A percentile compares a stretch with the other conserved stretches of the same genome.
Conservation (phyloP, 2,888 invertebrate species). For the Polyommatus icarus region DNA sequence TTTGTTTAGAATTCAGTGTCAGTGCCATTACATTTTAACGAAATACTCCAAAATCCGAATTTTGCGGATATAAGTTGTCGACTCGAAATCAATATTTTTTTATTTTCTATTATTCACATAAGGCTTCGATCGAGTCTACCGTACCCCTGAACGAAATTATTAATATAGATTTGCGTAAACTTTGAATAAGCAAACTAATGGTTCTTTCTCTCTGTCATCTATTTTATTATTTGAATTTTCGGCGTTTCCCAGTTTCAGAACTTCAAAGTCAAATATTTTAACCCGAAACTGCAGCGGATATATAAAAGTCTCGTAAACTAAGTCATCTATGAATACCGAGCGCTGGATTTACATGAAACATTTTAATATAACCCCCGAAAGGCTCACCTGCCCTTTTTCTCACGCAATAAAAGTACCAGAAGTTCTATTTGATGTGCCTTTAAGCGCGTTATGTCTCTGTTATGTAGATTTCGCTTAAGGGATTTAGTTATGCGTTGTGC, state of each 20-base stretch:
- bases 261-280: background rate
- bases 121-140: too few species aligned
- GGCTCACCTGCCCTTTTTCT: slow-evolving; percentile 74
- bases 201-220: too few species aligned
- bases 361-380: slow-evolving; percentile 69
- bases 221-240: too few species aligned
- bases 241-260: background rate
- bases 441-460: slow-evolving; percentile 50
- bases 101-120: too few species aligned
- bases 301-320: slow-evolving; percentile 46
- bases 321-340: slow-evolving; percentile 74
- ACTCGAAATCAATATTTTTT: too few species aligned
- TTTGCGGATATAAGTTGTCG: too few species aligned
- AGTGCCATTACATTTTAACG: too few species aligned
- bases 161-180: too few species aligned
- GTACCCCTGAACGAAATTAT: too few species aligned
- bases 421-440: slow-evolving; percentile 58
- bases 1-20: too few species aligned
- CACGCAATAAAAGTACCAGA: slow-evolving; percentile 66
- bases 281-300: slow-evolving; percentile 45
- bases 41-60: too few species aligned
- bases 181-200: too few species aligned
- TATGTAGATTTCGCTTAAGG: slow-evolving; percentile 18
- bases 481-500: slow-evolving; percentile 6
- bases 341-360: slow-evolving; percentile 78